These are phyloP conservation scores for Nebria ingens DNA, from an alignment of 1,140 invertebrate genomes.

Conservation along the genomic window DNA sequence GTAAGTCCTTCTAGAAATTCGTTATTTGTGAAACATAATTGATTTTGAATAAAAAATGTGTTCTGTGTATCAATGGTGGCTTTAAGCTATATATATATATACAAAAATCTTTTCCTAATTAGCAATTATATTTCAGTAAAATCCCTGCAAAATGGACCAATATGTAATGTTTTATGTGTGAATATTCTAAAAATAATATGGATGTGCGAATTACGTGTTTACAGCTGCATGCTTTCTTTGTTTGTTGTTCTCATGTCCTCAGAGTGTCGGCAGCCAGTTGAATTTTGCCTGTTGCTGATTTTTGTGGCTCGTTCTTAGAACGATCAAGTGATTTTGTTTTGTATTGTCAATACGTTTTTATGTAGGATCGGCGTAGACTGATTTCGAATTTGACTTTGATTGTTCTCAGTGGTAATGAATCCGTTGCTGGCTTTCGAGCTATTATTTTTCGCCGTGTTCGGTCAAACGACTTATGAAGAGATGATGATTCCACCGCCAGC, in stretches of 20 bases:
- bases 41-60: too few species aligned
- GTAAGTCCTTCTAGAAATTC: too few species aligned
- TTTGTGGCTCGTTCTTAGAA: not conserved
- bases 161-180: not conserved
- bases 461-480: conserved; percentile 82
- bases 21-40: too few species aligned
- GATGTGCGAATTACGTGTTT: too few species aligned
- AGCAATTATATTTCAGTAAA: too few species aligned
- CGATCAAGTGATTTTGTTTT: not conserved
- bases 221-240: conserved; percentile 3
- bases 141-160: too few species aligned
- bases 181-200: too few species aligned
- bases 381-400: conserved; percentile 28
- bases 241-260: not conserved
- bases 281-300: too few species aligned
- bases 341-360: not conserved
- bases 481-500: conserved; percentile 40
- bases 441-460: conserved; percentile 96
- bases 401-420: conserved; percentile 65
- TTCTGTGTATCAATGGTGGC: too few species aligned
- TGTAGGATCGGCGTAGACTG: not conserved
- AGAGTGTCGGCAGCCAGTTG: not conserved
- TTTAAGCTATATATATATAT: too few species aligned
- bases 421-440: conserved; percentile 88
- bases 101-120: too few species aligned